These are phyloP conservation scores for Sylvia borin DNA, from an alignment of 2,797 vertebrate genomes.

Conservation along the genomic window DNA sequence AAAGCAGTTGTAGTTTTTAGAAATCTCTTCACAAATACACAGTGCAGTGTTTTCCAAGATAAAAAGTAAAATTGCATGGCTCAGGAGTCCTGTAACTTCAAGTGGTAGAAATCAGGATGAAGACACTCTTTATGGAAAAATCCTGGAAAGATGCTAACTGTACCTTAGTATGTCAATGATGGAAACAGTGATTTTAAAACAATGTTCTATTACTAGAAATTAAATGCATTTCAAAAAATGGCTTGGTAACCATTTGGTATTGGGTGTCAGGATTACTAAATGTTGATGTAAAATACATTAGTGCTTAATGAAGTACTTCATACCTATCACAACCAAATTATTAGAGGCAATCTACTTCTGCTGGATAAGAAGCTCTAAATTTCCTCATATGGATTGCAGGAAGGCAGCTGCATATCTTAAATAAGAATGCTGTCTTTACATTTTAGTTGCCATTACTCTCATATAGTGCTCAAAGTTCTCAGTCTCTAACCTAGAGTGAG, in stretches of 20 bases:
- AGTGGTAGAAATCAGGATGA: not conserved
- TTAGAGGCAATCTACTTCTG: conserved; percentile 30
- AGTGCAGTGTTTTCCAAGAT: conserved; percentile 22
- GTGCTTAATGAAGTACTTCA: conserved; percentile 42
- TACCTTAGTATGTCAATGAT: not conserved
- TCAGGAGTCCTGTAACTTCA: not conserved
- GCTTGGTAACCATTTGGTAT: conserved; percentile 12
- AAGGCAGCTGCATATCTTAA: not conserved
- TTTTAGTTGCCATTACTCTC: conserved; percentile 21
- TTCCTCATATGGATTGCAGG: not conserved
- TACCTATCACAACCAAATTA: conserved; percentile 19
- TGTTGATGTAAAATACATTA: conserved; percentile 25
- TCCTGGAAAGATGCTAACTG: not conserved
- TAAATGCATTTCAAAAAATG: not conserved
- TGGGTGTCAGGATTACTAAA: not conserved
- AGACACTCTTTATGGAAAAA: not conserved
- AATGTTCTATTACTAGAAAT: not conserved
- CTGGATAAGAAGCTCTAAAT: not conserved
- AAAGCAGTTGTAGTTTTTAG: conserved; percentile 12
- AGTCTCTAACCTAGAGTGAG: conserved; percentile 33
- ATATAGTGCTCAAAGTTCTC: conserved; percentile 32
- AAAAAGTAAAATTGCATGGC: not conserved
- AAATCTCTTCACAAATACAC: not conserved
- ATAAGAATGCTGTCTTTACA: not conserved
- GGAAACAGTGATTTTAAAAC: not conserved